Evolutionary conservation across 2,888 invertebrate genomes (phyloP).

Genomic region (Eupithecia tripunctaria): DNA sequence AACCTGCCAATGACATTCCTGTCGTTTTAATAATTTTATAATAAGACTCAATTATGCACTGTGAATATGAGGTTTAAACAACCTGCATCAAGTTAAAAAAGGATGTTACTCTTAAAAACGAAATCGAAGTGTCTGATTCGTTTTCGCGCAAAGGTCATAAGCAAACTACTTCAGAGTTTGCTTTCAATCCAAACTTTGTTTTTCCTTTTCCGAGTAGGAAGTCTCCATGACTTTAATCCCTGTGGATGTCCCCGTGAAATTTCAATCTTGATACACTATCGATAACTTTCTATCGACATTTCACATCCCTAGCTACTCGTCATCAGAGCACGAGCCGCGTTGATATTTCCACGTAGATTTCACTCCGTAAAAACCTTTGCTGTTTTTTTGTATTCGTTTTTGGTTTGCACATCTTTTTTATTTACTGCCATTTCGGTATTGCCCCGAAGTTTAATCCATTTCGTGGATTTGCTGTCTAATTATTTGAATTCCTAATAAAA

Average conservation of each 20-base stretch:
- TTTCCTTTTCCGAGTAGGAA: too few species aligned
- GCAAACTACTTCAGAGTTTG: too few species aligned
- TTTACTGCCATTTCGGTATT: conserved; percentile 70
- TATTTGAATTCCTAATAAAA: conserved; percentile 13
- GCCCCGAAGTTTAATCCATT: conserved; percentile 31
- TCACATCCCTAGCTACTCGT: conserved; percentile 73
- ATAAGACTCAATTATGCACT: neutral
- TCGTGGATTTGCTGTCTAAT: conserved; percentile 15
- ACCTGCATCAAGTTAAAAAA: too few species aligned
- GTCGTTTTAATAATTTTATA: neutral
- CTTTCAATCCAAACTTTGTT: too few species aligned
- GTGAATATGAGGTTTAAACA: neutral
- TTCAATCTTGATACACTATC: conserved; percentile 40
- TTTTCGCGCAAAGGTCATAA: too few species aligned
- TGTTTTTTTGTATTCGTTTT: conserved; percentile 80
- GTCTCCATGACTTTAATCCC: neutral
- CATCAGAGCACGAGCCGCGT: conserved; percentile 79
- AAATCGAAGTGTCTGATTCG: too few species aligned
- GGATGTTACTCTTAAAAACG: neutral
- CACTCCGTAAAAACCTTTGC: conserved; percentile 81
- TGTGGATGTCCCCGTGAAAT: neutral
- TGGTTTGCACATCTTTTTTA: conserved; percentile 75
- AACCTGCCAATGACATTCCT: neutral
- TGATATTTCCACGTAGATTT: conserved; percentile 84
- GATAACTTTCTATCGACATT: conserved; percentile 47